Conservation (phyloP, 2,888 invertebrate genomes). For the Elegia similella region DNA sequence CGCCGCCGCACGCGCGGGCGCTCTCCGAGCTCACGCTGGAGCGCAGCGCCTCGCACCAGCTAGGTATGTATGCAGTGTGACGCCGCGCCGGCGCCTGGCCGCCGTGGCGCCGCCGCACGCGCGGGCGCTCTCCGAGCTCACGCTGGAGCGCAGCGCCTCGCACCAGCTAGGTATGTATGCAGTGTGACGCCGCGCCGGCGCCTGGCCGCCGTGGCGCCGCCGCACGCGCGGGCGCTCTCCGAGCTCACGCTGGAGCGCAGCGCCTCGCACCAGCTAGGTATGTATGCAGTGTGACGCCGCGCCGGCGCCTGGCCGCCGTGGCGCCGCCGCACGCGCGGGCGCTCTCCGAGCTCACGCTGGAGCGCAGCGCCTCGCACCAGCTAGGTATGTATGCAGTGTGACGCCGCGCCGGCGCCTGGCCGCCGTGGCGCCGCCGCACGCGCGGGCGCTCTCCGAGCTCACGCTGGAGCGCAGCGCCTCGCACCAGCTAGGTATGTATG, state of each 20-base stretch:
- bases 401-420: conserved; percentile 90
- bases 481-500: conserved; percentile 83
- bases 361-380: conserved; percentile 91
- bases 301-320: conserved; percentile 89
- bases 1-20: conserved; percentile 86
- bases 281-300: conserved; percentile 85
- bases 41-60: conserved; percentile 90
- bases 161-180: conserved; percentile 83
- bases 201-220: conserved; percentile 78
- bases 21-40: conserved; percentile 88
- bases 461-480: conserved; percentile 90
- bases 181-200: too few relatives aligned
- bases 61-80: conserved; percentile 56
- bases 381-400: conserved; percentile 65
- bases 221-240: conserved; percentile 92
- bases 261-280: conserved; percentile 86
- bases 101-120: conserved; percentile 86
- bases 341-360: conserved; percentile 87
- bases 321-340: conserved; percentile 87
- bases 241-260: conserved; percentile 93
- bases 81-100: too few relatives aligned
- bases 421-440: conserved; percentile 87
- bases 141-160: conserved; percentile 88
- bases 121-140: conserved; percentile 95
- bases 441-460: conserved; percentile 87